phyloP scores from a whole-genome alignment of 2,113 vertebrate genomes.

The Atlantisia rogersi region DNA sequence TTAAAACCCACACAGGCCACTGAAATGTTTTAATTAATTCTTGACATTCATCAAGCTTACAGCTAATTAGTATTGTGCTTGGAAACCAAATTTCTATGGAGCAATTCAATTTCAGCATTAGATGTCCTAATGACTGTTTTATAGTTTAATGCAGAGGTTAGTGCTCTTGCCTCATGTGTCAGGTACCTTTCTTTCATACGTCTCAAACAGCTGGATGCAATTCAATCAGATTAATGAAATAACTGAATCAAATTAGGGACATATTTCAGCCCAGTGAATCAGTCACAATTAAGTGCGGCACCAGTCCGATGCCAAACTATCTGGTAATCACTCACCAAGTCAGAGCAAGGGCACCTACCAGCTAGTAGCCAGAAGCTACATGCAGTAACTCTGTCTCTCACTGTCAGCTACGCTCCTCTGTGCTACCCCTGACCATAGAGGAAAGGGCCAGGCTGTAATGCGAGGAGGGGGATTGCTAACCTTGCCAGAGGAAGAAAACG shows the following conservation, averaged over 20 bases:
- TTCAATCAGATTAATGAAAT: conserved; percentile 55
- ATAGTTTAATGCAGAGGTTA: conserved; percentile 44
- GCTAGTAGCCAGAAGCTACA: conserved; percentile 8
- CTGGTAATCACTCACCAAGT: conserved; percentile 6
- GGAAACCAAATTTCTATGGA: conserved; percentile 59
- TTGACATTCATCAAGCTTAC: conserved; percentile 52
- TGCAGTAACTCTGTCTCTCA: background rate
- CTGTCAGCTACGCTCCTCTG: background rate
- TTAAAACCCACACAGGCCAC: conserved; percentile 48
- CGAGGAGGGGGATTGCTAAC: background rate
- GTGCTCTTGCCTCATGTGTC: background rate
- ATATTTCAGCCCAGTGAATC: conserved; percentile 48
- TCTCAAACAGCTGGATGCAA: conserved; percentile 18
- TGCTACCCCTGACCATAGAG: background rate
- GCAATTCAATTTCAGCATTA: conserved; percentile 57
- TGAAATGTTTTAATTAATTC: conserved; percentile 62
- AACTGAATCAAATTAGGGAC: conserved; percentile 48
- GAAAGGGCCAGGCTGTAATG: background rate
- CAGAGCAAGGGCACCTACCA: background rate
- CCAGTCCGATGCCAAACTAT: background rate
- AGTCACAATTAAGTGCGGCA: conserved; percentile 8
- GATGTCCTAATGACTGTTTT: conserved; percentile 55
- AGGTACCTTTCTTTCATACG: conserved; percentile 19
- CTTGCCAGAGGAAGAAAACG: background rate
- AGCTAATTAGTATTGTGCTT: conserved; percentile 53